Percentiles rank a stretch among this genome's conserved stretches.
These are phyloP conservation scores for Miopithecus talapoin DNA, from an alignment of 2,797 vertebrate genomes.

Conservation along the genomic window DNA sequence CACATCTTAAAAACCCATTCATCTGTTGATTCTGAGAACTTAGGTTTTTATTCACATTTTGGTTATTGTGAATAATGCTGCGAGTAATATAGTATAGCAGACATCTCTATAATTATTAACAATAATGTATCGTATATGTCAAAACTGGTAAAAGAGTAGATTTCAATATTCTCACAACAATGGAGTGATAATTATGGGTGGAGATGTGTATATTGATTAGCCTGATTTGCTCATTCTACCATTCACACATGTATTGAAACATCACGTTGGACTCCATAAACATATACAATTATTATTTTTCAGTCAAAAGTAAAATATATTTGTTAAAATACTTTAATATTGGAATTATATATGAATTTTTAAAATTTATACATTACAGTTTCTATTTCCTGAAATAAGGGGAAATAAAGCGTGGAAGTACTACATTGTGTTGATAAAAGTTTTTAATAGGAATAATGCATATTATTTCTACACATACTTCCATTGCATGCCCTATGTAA, in stretches of 20 bases:
- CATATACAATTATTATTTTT: neutral
- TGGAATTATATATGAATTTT: too few relatives aligned
- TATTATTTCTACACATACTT: neutral
- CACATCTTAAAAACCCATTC: neutral
- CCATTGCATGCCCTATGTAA: neutral
- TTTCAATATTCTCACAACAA: neutral
- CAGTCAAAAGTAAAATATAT: neutral
- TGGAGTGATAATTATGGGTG: neutral
- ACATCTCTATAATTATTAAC: neutral
- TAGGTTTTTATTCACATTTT: neutral
- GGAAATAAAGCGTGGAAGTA: neutral
- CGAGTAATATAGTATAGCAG: neutral
- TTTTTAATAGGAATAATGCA: neutral
- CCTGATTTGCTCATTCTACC: neutral
- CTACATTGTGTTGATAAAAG: neutral
- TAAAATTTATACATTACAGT: neutral
- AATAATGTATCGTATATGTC: neutral
- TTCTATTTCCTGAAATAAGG: neutral
- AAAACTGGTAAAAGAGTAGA: neutral
- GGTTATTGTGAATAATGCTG: neutral
- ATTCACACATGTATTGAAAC: neutral
- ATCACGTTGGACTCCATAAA: neutral
- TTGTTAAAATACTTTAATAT: neutral
- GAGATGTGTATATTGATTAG: neutral
- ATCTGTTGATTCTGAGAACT: neutral